phyloP scores from a whole-genome alignment of 2,797 vertebrate genomes.

The Carcharodon carcharias region DNA sequence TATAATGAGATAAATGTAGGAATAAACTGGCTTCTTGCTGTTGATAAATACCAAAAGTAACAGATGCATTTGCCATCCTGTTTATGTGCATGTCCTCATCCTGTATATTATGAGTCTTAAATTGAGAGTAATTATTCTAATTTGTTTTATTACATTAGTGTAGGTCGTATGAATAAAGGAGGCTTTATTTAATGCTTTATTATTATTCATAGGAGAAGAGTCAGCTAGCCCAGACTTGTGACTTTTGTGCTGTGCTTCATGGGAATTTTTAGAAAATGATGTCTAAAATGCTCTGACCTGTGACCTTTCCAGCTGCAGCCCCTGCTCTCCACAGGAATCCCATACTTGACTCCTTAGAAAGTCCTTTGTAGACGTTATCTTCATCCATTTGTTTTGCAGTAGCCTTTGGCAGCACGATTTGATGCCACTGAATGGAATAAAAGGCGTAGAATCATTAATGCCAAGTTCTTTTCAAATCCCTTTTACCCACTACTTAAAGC shows the following conservation, averaged over 20 bases:
- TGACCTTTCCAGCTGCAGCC: constrained; percentile 55
- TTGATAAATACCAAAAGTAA: constrained; percentile 56
- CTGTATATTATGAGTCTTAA: constrained; percentile 51
- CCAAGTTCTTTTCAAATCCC: constrained; percentile 43
- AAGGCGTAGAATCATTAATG: constrained; percentile 41
- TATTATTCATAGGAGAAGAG: constrained; percentile 52
- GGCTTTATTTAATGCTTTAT: constrained; percentile 61
- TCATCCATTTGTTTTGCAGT: constrained; percentile 42
- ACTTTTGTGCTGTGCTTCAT: constrained; percentile 47
- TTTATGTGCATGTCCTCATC: constrained; percentile 55
- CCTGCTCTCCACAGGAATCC: constrained; percentile 49
- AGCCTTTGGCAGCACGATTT: constrained; percentile 47
- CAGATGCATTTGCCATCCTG: constrained; percentile 62
- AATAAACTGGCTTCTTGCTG: constrained; percentile 50
- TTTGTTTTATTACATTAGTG: constrained; percentile 73
- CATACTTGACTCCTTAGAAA: constrained; percentile 52
- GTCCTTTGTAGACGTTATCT: constrained; percentile 50
- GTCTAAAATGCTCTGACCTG: constrained; percentile 53
- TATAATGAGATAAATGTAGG: constrained; percentile 65
- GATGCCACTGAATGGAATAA: constrained; percentile 45
- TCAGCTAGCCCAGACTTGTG: constrained; percentile 46
- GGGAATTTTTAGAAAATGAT: constrained; percentile 55
- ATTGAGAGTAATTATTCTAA: constrained; percentile 69
- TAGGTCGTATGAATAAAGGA: constrained; percentile 66
- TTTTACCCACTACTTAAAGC: constrained; percentile 36